Percentiles rank a stretch among this genome's conserved stretches.
phyloP scores from a whole-genome alignment of 2,797 vertebrate genomes.

The Sebastes hubbsi region DNA sequence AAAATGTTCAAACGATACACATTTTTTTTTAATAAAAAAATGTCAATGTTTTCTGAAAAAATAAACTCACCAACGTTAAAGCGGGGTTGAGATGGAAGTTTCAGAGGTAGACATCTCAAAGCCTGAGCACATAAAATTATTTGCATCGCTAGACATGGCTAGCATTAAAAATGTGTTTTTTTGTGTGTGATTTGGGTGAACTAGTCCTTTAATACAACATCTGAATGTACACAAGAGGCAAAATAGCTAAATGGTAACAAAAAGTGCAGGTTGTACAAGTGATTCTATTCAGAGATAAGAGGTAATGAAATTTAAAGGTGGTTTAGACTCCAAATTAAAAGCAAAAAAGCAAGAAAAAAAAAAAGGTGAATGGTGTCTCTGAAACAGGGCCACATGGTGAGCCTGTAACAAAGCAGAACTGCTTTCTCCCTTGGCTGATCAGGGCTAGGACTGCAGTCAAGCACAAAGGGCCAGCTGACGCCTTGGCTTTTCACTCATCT shows the following conservation, averaged over 20 bases:
- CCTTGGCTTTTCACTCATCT: conserved; percentile 80
- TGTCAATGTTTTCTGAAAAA: neutral
- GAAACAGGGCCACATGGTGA: conserved; percentile 76
- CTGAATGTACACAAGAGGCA: neutral
- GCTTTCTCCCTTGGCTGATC: conserved; percentile 83
- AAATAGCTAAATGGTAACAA: conserved; percentile 8
- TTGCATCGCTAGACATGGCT: neutral
- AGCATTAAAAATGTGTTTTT: neutral
- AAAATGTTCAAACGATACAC: neutral
- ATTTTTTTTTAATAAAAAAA: neutral
- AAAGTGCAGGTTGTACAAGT: conserved; percentile 29
- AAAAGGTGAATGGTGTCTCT: conserved; percentile 66
- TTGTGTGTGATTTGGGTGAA: conserved; percentile 5
- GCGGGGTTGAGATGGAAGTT: neutral
- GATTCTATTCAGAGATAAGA: conserved; percentile 37
- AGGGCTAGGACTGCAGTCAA: conserved; percentile 75
- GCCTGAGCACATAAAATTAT: neutral
- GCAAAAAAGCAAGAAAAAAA: neutral
- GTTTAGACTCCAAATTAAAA: conserved; percentile 59
- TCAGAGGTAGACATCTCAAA: neutral
- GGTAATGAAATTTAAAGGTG: conserved; percentile 60
- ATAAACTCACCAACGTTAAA: neutral
- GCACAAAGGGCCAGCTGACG: conserved; percentile 85
- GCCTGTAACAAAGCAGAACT: conserved; percentile 79
- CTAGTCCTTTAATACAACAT: neutral